These are phyloP conservation scores for Meiosimyza decipiens DNA, from an alignment of 2,888 invertebrate species.

Conservation along the genomic window DNA sequence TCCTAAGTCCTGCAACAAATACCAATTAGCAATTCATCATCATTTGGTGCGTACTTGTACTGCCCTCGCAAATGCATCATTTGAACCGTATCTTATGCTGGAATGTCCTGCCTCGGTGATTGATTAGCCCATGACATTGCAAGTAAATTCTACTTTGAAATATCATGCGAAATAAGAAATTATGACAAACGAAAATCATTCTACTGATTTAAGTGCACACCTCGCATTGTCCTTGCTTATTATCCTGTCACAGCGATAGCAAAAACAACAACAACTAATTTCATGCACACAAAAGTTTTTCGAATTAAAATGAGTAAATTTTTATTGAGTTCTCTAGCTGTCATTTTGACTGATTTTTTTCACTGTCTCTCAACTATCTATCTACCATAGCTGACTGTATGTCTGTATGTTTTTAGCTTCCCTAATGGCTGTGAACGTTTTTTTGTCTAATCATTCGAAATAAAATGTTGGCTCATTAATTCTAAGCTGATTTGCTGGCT, in stretches of 20 bases:
- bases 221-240: conserved; percentile 8
- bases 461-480: conserved; percentile 36
- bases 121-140: conserved; percentile 28
- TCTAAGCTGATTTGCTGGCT: conserved; percentile 25
- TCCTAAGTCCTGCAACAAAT: neutral
- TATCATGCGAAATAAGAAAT: neutral
- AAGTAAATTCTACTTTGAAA: neutral
- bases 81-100: neutral
- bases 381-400: no score
- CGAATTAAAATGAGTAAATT: conserved; percentile 32
- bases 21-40: conserved; percentile 19
- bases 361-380: no score
- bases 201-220: neutral
- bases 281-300: conserved; percentile 22
- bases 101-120: conserved; percentile 17
- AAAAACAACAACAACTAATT: conserved; percentile 22
- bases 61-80: conserved; percentile 8
- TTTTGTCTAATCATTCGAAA: conserved; percentile 33
- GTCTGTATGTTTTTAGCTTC: no score
- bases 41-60: conserved; percentile 6
- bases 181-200: neutral
- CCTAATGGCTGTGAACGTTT: neutral
- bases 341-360: no score
- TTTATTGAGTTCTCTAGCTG: neutral
- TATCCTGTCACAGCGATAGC: conserved; percentile 12